A percentile compares a stretch with the other conserved stretches of the same genome.
phyloP scores from a whole-genome alignment of 2,888 invertebrate genomes.

The Plagodis pulveraria region DNA sequence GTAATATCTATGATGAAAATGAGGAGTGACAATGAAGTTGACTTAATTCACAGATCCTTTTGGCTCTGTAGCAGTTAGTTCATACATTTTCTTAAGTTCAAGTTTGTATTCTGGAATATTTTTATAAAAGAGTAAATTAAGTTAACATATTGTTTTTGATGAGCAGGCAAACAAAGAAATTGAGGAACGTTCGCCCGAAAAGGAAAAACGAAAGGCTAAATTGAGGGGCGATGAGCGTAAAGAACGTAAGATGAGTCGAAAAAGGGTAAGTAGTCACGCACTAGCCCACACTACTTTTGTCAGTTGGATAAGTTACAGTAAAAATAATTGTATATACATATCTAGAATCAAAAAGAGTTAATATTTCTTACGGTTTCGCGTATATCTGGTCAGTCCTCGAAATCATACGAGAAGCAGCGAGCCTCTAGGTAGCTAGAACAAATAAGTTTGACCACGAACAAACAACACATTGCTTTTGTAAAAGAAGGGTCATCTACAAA shows the following conservation, averaged over 20 bases:
- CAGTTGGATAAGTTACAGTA: not conserved
- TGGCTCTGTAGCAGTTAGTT: conserved; percentile 28
- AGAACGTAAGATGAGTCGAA: conserved; percentile 92
- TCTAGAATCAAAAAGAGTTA: too few relatives aligned
- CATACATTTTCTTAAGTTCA: not conserved
- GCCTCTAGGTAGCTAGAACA: too few relatives aligned
- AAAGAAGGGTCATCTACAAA: too few relatives aligned
- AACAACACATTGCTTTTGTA: too few relatives aligned
- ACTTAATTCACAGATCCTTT: conserved; percentile 67
- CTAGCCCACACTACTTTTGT: conserved; percentile 17
- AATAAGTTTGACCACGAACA: too few relatives aligned
- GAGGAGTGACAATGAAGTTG: conserved; percentile 12
- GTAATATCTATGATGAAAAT: too few relatives aligned
- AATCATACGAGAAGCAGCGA: too few relatives aligned
- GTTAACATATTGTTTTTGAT: conserved; percentile 38
- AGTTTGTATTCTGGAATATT: not conserved
- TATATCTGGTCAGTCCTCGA: too few relatives aligned
- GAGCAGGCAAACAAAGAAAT: conserved; percentile 85
- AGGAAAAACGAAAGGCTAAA: conserved; percentile 90
- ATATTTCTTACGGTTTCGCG: too few relatives aligned
- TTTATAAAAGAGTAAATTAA: not conserved
- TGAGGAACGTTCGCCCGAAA: conserved; percentile 86
- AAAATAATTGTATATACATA: too few relatives aligned
- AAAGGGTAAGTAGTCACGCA: conserved; percentile 85
- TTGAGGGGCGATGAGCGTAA: conserved; percentile 85